Percentiles rank a stretch among this genome's conserved stretches.
These are phyloP conservation scores for Pterostichus niger DNA, from an alignment of 2,888 invertebrate genomes.

Conservation along the genomic window DNA sequence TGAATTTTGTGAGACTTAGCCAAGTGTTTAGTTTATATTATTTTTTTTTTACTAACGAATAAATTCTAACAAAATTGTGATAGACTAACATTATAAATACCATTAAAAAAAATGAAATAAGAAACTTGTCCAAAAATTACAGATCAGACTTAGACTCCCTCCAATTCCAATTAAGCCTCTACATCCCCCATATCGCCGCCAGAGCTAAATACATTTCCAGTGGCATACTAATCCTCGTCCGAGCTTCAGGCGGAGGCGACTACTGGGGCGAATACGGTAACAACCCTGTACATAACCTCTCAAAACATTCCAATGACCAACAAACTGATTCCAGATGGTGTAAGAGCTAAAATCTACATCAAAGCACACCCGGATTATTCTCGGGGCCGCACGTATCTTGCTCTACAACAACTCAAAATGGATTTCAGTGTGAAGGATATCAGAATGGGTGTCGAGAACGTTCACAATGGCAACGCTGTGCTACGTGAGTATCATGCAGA, in stretches of 20 bases:
- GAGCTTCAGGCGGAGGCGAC: slow-evolving; percentile 91
- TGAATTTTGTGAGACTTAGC: too few species aligned
- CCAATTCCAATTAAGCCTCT: slow-evolving; percentile 89
- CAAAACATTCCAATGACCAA: not conserved
- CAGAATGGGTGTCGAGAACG: slow-evolving; percentile 91
- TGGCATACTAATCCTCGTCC: slow-evolving; percentile 88
- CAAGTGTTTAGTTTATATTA: too few species aligned
- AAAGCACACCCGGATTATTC: slow-evolving; percentile 83
- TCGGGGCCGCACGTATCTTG: slow-evolving; percentile 84
- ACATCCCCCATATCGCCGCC: slow-evolving; percentile 89
- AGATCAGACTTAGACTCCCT: slow-evolving; percentile 88
- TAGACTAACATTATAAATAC: too few species aligned
- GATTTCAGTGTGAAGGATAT: slow-evolving; percentile 92
- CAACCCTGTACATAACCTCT: slow-evolving; percentile 52
- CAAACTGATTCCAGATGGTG: slow-evolving; percentile 82
- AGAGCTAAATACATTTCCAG: slow-evolving; percentile 90
- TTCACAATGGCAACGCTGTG: slow-evolving; percentile 89
- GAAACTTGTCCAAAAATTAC: slow-evolving; percentile 69
- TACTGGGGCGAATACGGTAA: slow-evolving; percentile 94
- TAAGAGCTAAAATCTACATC: slow-evolving; percentile 91
- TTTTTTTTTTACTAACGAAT: too few species aligned
- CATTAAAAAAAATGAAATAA: too few species aligned
- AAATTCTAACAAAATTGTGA: too few species aligned
- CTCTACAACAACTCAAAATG: slow-evolving; percentile 88
- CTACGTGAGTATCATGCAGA: slow-evolving; percentile 82